phyloP scores from a whole-genome alignment of 2,888 invertebrate genomes.

The Euzophera pinguis region DNA sequence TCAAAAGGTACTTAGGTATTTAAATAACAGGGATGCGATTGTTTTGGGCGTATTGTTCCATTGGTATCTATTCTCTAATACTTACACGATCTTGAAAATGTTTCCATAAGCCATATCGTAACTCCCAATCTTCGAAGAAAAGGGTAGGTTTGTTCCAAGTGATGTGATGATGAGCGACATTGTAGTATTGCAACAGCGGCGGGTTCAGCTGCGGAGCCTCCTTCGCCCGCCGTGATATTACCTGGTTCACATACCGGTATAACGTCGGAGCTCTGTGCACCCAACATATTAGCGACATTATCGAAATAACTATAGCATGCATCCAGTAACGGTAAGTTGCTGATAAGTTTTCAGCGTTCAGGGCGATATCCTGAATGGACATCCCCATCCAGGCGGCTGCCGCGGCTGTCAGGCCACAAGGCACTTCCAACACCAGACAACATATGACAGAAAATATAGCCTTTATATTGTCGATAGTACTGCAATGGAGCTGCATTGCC shows the following conservation, averaged over 20 bases:
- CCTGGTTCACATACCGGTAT: constrained; percentile 78
- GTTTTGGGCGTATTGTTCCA: too few species aligned
- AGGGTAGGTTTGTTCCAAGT: constrained; percentile 81
- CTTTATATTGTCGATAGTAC: constrained; percentile 70
- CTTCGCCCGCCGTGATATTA: constrained; percentile 77
- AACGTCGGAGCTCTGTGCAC: constrained; percentile 79
- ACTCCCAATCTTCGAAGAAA: constrained; percentile 83
- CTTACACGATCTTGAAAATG: constrained; percentile 58
- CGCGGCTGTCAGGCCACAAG: constrained; percentile 81
- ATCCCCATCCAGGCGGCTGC: constrained; percentile 79
- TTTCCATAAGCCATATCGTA: constrained; percentile 82
- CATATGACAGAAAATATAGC: constrained; percentile 77
- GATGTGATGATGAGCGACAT: constrained; percentile 75
- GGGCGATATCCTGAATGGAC: constrained; percentile 79
- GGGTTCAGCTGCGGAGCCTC: constrained; percentile 83
- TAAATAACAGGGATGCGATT: too few species aligned
- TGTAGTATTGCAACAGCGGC: constrained; percentile 75
- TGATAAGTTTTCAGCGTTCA: constrained; percentile 51
- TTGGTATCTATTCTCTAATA: too few species aligned
- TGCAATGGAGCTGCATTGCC: constrained; percentile 66
- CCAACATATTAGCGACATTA: constrained; percentile 82
- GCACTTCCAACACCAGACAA: constrained; percentile 78
- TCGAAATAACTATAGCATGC: constrained; percentile 79
- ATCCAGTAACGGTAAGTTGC: constrained; percentile 68
- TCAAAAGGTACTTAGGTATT: too few species aligned